These are phyloP conservation scores for Verasper variegatus DNA, from an alignment of 2,113 vertebrate genomes.

Conservation along the genomic window DNA sequence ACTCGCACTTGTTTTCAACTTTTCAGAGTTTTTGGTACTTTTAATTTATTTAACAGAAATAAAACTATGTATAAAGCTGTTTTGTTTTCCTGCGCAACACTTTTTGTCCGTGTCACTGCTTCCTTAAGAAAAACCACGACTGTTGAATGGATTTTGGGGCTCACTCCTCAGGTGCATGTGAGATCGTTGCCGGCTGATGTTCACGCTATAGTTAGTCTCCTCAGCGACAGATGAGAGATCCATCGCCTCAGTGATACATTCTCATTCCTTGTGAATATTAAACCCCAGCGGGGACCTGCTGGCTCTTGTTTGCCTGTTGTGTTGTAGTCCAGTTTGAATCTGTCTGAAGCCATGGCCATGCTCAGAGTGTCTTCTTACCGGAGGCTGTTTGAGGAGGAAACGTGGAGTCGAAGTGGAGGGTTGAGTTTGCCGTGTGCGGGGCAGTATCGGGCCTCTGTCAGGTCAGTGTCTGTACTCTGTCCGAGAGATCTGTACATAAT, in stretches of 20 bases:
- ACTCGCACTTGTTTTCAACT: slow-evolving; percentile 65
- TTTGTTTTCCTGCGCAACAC: slow-evolving; percentile 1
- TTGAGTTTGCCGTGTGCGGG: slow-evolving; percentile 53
- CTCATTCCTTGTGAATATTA: slow-evolving; percentile 64
- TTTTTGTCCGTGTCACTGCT: neutral
- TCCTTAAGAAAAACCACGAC: neutral
- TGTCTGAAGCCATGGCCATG: slow-evolving; percentile 67
- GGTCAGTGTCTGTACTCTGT: slow-evolving; percentile 67
- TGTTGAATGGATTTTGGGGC: neutral
- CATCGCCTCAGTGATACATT: slow-evolving; percentile 74
- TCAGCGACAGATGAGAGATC: slow-evolving; percentile 56
- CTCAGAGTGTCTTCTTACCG: slow-evolving; percentile 83
- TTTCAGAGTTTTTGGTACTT: slow-evolving; percentile 71
- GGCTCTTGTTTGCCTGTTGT: slow-evolving; percentile 33
- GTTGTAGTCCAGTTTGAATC: slow-evolving; percentile 10
- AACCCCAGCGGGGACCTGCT: slow-evolving; percentile 6
- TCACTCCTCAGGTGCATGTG: slow-evolving; percentile 55
- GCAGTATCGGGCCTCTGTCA: slow-evolving; percentile 56
- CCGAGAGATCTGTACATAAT: neutral
- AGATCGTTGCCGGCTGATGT: slow-evolving; percentile 73
- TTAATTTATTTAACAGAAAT: slow-evolving; percentile 87
- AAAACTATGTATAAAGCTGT: slow-evolving; percentile 70
- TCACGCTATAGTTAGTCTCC: slow-evolving; percentile 67
- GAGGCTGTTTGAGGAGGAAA: slow-evolving; percentile 75
- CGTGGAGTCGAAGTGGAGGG: slow-evolving; percentile 54